A percentile compares a stretch with the other conserved stretches of the same genome.
These are phyloP conservation scores for Strigamia crassipes DNA, from an alignment of 2,888 invertebrate genomes.

Conservation along the genomic window DNA sequence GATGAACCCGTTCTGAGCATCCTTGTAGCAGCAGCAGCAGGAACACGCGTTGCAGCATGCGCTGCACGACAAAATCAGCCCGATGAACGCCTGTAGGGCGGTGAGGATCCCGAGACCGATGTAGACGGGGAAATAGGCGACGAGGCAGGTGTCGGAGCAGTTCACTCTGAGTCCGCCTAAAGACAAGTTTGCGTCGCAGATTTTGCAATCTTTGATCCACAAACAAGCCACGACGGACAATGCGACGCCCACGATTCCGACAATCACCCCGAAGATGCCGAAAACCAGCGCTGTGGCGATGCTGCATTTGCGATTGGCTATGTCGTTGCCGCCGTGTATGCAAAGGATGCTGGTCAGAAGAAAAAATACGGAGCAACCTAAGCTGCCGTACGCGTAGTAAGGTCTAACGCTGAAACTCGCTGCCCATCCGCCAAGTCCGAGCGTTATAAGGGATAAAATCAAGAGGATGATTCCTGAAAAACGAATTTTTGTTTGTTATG, in stretches of 20 bases:
- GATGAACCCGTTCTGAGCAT: background rate
- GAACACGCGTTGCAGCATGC: slow-evolving; percentile 32
- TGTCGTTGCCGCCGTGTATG: background rate
- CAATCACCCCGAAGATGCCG: background rate
- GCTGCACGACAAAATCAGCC: slow-evolving; percentile 12
- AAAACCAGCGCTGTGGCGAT: background rate
- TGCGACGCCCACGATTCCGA: background rate
- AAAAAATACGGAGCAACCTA: background rate
- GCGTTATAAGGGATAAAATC: background rate
- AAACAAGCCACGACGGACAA: background rate
- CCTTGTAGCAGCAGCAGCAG: background rate
- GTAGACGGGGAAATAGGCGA: background rate
- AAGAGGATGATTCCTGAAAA: background rate
- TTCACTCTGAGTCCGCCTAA: background rate
- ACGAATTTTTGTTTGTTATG: background rate
- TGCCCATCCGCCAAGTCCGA: background rate
- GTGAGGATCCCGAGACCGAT: background rate
- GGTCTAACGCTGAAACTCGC: background rate
- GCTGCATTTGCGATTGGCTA: background rate
- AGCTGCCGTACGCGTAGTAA: background rate
- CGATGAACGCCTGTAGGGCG: background rate
- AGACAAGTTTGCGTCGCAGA: background rate
- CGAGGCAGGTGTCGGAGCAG: background rate
- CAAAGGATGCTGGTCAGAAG: background rate
- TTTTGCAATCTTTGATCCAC: background rate